Conservation (phyloP, 2,113 vertebrate species). For the Reinhardtius hippoglossoides region DNA sequence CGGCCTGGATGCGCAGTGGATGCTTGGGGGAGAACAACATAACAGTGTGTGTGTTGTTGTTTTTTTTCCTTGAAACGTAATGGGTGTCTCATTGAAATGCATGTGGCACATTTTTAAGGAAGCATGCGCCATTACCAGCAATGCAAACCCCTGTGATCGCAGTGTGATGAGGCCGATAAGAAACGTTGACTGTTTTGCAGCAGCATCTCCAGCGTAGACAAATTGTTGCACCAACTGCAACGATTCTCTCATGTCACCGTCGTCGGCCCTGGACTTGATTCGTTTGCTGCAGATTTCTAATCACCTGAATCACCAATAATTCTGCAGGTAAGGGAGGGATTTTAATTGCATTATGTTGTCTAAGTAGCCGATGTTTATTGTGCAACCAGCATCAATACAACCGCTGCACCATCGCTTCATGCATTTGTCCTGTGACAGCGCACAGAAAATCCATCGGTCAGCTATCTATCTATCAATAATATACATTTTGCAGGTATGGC, state of each 20-base stretch:
- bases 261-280: conserved; percentile 29
- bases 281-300: conserved; percentile 24
- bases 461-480: neutral
- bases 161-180: conserved; percentile 31
- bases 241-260: conserved; percentile 20
- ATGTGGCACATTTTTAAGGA: conserved; percentile 31
- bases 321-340: conserved; percentile 63
- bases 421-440: neutral
- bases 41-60: neutral
- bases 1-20: conserved; percentile 67
- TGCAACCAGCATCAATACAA: conserved; percentile 12
- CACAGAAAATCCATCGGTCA: conserved; percentile 4
- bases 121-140: conserved; percentile 13
- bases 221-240: conserved; percentile 69
- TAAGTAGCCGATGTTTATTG: conserved; percentile 1
- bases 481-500: neutral
- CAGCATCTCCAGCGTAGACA: conserved; percentile 52
- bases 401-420: conserved; percentile 3
- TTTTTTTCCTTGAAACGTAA: conserved; percentile 18
- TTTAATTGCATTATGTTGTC: conserved; percentile 3
- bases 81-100: conserved; percentile 48
- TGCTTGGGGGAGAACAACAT: conserved; percentile 27
- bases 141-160: neutral
- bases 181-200: conserved; percentile 23
- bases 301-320: conserved; percentile 29